A percentile compares a stretch with the other conserved stretches of the same genome.
Conservation (phyloP, 2,888 invertebrate species). For the Anorthoa munda region DNA sequence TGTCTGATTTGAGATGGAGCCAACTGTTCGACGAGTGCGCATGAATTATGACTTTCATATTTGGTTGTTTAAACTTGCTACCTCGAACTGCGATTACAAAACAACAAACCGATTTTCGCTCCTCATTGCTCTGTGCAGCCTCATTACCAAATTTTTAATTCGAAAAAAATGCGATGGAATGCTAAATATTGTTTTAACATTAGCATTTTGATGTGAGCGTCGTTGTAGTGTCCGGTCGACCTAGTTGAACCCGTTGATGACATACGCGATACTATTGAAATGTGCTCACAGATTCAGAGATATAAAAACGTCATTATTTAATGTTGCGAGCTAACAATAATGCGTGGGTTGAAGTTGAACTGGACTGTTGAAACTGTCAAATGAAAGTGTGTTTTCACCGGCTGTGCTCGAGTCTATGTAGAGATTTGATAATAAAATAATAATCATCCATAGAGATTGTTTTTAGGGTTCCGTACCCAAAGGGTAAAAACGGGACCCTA, state of each 20-base stretch:
- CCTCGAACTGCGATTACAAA: slow-evolving; percentile 58
- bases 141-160: slow-evolving; percentile 39
- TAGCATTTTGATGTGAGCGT: slow-evolving; percentile 33
- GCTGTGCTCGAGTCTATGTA: slow-evolving; percentile 5
- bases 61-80: slow-evolving; percentile 71
- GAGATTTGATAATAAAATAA: slow-evolving; percentile 1
- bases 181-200: slow-evolving; percentile 58
- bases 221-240: slow-evolving; percentile 84
- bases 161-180: slow-evolving; percentile 36
- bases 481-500: too few species aligned
- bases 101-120: slow-evolving; percentile 37
- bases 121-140: slow-evolving; percentile 22
- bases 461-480: too few species aligned
- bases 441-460: background rate
- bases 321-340: slow-evolving; percentile 57
- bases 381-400: slow-evolving; percentile 54
- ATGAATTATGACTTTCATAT: slow-evolving; percentile 77
- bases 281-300: slow-evolving; percentile 69
- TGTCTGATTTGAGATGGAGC: slow-evolving; percentile 75
- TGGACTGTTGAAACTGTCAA: slow-evolving; percentile 50
- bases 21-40: slow-evolving; percentile 66
- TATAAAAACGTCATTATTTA: slow-evolving; percentile 63
- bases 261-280: slow-evolving; percentile 84
- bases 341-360: slow-evolving; percentile 50
- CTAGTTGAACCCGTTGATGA: slow-evolving; percentile 83